Evolutionary conservation across 2,888 invertebrate genomes (phyloP).

Genomic region (Heliconius hortense): DNA sequence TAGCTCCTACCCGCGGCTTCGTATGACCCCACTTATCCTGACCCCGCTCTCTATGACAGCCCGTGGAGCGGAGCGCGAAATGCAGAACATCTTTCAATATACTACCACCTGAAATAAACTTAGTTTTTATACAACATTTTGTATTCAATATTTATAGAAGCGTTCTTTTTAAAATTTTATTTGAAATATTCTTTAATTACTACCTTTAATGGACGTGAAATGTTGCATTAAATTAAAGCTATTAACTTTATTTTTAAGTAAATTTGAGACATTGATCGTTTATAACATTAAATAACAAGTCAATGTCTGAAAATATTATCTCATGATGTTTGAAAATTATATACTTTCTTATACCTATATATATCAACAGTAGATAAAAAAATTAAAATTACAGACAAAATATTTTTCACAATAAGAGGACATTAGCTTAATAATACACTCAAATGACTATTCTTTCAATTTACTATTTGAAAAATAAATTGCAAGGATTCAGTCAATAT

Average conservation of each 20-base stretch:
- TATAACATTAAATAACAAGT: neutral
- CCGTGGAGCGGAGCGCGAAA: constrained; percentile 8
- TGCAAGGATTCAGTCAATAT: neutral
- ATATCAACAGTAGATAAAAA: no score
- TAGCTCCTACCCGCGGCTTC: constrained; percentile 18
- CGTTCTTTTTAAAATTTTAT: neutral
- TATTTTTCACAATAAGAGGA: no score
- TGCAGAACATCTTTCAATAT: constrained; percentile 12
- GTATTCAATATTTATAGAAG: neutral
- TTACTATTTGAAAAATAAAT: neutral
- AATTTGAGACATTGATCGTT: neutral
- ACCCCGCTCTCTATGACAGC: constrained; percentile 10
- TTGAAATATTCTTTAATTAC: neutral
- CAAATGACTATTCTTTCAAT: neutral
- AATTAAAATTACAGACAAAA: no score
- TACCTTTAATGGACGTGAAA: neutral
- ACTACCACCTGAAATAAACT: constrained; percentile 17
- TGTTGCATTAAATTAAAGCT: neutral
- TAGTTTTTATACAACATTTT: neutral
- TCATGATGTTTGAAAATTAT: no score
- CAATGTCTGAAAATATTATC: neutral
- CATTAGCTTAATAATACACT: neutral
- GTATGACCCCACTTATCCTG: constrained; percentile 18
- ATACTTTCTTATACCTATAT: no score
- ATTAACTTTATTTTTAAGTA: neutral